Percentiles rank a stretch among this genome's conserved stretches.
These are phyloP conservation scores for Ennomos fuscantarius DNA, from an alignment of 2,888 invertebrate species.

Conservation along the genomic window DNA sequence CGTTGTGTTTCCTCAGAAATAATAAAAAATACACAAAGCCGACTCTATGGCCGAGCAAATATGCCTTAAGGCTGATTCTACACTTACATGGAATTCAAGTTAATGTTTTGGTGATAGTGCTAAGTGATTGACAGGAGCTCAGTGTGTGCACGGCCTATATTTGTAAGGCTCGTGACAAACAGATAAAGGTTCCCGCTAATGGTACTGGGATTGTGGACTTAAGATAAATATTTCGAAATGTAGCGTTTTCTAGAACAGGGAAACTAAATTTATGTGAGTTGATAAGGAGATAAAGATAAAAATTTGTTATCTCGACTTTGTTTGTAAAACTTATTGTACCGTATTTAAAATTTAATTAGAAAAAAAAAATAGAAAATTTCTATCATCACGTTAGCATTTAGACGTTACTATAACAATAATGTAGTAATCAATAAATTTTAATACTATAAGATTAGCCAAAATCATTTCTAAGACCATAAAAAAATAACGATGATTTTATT, in stretches of 20 bases:
- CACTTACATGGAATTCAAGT: slow-evolving; percentile 42
- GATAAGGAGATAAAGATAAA: slow-evolving; percentile 49
- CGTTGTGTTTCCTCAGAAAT: slow-evolving; percentile 45
- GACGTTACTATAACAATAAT: too few relatives aligned
- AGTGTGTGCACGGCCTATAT: slow-evolving; percentile 48
- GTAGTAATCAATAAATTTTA: too few relatives aligned
- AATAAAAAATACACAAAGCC: slow-evolving; percentile 50
- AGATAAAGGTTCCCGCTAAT: slow-evolving; percentile 69
- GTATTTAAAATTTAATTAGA: too few relatives aligned
- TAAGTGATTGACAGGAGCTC: slow-evolving; percentile 54
- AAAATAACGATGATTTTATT: too few relatives aligned
- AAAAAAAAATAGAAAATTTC: too few relatives aligned
- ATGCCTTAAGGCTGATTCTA: slow-evolving; percentile 45
- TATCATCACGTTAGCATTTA: too few relatives aligned
- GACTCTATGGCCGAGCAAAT: slow-evolving; percentile 45
- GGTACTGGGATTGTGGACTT: slow-evolving; percentile 47
- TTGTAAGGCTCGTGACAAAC: slow-evolving; percentile 62
- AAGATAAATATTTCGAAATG: slow-evolving; percentile 62
- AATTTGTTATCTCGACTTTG: neutral
- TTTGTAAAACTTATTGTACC: too few relatives aligned
- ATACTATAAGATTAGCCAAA: too few relatives aligned
- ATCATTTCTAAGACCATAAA: too few relatives aligned
- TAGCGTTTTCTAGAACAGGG: slow-evolving; percentile 53
- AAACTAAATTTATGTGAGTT: slow-evolving; percentile 49
- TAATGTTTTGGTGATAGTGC: slow-evolving; percentile 37